Evolutionary conservation across 1,140 invertebrate genomes (phyloP), one percentile per base, ranked within the genome.

Genomic region (Schlechtendalia chinensis): DNA sequence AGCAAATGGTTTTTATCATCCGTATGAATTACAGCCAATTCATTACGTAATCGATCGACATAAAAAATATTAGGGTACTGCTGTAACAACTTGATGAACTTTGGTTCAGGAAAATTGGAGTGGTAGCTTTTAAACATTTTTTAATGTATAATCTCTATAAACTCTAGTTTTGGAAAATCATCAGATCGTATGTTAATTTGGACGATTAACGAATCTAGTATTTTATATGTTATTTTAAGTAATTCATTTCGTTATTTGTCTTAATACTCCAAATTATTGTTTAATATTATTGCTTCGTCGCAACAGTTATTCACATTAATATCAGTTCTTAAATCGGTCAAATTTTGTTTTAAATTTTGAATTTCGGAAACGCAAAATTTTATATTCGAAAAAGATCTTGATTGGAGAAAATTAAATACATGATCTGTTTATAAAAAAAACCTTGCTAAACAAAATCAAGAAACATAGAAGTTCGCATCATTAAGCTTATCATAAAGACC

Each of bases 261-360:
- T 10, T 3, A 14, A 32, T 39, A 65, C 29, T 65, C 29, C 5
- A 65, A 65, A 32, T 11, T 11, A 19, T 65, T 65, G 10, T 65
- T 65, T 39, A 65, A 32, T 19, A 11, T 1, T 32, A 32, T 32
- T 65, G 61, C 61, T 65, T 65, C 29, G 29, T 65, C 19, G 1
- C 17, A 65, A 32, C 61, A 65, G 10, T 8, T 65, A 65, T n/a
- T 65, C 19, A 65, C 61, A 39, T 11, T 65, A 11, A 4, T 3
- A 10, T 39, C 61, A 10, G 32, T 65, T 65, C 29, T 65, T 65
- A 65, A 65, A 32, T 39, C 17, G 6, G 5, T 2, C 27, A 71
- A 50, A 50, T 71, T 50, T 24, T 50, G 22, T 71, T 71, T 71
- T 50, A 71, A 45, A 47, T 71, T 71, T 16, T 71, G 67, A 71